Evolutionary conservation across 2,888 invertebrate genomes (phyloP).

Genomic region (Bombyx huttoni): DNA sequence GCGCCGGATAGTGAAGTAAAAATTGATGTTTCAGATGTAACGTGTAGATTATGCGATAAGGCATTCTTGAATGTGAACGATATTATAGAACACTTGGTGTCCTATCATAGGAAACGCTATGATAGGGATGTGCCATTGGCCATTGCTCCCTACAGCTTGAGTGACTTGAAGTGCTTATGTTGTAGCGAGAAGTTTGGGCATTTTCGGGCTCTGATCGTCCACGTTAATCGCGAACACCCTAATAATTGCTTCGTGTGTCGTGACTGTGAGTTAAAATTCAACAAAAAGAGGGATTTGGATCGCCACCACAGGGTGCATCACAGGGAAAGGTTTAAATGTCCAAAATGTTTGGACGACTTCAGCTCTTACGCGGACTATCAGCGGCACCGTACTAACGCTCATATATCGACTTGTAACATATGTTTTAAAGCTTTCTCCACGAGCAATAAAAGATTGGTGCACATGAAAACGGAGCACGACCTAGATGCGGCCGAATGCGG

Average conservation of each 20-base stretch:
- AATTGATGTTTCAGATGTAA: conserved; percentile 45
- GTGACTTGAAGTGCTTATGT: conserved; percentile 37
- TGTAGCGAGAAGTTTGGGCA: conserved; percentile 32
- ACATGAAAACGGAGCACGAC: conserved; percentile 40
- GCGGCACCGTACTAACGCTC: conserved; percentile 33
- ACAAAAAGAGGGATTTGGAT: conserved; percentile 37
- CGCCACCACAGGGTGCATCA: conserved; percentile 35
- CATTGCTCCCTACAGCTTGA: conserved; percentile 31
- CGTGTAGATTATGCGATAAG: conserved; percentile 34
- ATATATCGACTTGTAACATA: conserved; percentile 40
- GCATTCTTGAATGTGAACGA: conserved; percentile 11
- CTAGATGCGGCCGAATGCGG: conserved; percentile 29
- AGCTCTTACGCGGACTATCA: conserved; percentile 22
- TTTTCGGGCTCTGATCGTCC: conserved; percentile 35
- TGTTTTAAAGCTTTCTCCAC: conserved; percentile 41
- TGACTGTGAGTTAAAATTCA: conserved; percentile 33
- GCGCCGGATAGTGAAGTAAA: conserved; percentile 42
- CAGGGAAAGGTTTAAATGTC: conserved; percentile 30
- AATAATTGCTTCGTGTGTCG: conserved; percentile 28
- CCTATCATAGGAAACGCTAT: conserved; percentile 34
- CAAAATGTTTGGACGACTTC: conserved; percentile 31
- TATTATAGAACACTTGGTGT: conserved; percentile 26
- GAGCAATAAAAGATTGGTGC: conserved; percentile 29
- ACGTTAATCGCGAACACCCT: conserved; percentile 37
- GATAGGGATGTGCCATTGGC: conserved; percentile 24